Evolutionary conservation across 1,140 invertebrate genomes (phyloP).

Genomic region (Drosophila dunni): DNA sequence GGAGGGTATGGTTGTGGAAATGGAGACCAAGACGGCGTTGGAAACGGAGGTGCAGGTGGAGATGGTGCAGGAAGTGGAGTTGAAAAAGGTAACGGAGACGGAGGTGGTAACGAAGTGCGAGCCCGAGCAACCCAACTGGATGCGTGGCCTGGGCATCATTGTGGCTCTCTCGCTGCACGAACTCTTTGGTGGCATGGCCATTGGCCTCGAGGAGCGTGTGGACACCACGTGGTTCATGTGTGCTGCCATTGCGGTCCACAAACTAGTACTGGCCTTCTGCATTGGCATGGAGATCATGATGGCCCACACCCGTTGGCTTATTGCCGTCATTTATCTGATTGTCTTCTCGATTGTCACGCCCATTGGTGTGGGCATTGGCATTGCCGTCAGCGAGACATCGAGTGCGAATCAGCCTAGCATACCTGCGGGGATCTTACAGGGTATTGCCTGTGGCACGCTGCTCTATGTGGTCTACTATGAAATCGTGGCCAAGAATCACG

Average conservation of each 20-base stretch:
- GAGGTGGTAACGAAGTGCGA: conserved; percentile 30
- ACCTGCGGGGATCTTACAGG: conserved; percentile 85
- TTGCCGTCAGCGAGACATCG: conserved; percentile 87
- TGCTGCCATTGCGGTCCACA: conserved; percentile 93
- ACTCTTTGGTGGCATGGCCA: conserved; percentile 94
- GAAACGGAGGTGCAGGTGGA: conserved; percentile 79
- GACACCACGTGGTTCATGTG: conserved; percentile 92
- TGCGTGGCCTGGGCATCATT: conserved; percentile 91
- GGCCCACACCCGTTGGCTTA: conserved; percentile 87
- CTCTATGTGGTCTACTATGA: conserved; percentile 97
- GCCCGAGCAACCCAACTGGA: conserved; percentile 84
- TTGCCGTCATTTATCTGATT: conserved; percentile 89
- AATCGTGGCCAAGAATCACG: conserved; percentile 91
- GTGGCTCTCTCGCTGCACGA: conserved; percentile 95
- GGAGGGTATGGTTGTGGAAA: too few relatives aligned
- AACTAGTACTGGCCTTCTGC: conserved; percentile 94
- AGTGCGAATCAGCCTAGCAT: conserved; percentile 87
- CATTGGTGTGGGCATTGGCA: conserved; percentile 90
- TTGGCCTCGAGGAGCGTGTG: conserved; percentile 91
- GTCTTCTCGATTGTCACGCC: conserved; percentile 92
- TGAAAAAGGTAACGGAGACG: conserved; percentile 75
- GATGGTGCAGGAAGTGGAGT: not conserved
- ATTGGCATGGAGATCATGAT: conserved; percentile 91
- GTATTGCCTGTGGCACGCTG: conserved; percentile 88
- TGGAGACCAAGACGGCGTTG: not conserved